Percentiles rank a stretch among this genome's conserved stretches.
phyloP scores from a whole-genome alignment of 1,140 invertebrate species.

The Euborellia annulipes region DNA sequence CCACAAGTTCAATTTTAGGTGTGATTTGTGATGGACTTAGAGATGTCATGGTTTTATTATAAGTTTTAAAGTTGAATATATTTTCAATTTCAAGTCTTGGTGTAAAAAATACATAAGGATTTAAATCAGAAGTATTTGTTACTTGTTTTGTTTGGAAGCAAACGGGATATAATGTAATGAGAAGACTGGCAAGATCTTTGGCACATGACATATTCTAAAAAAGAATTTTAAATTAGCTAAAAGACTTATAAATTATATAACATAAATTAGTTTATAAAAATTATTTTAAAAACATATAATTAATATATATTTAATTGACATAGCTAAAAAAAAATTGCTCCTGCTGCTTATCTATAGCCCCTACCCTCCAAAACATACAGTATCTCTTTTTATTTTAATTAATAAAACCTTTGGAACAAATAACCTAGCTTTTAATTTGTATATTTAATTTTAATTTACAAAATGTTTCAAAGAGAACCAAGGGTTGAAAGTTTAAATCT shows the following conservation, averaged over 20 bases:
- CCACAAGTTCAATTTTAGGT: too few relatives aligned
- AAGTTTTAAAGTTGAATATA: too few relatives aligned
- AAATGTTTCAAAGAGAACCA: too few relatives aligned
- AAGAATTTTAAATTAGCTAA: constrained; percentile 5
- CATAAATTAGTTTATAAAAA: background rate
- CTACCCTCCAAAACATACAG: too few relatives aligned
- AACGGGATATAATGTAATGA: constrained; percentile 42
- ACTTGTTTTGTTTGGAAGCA: constrained; percentile 18
- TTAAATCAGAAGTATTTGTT: background rate
- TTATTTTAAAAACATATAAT: background rate
- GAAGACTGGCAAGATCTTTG: constrained; percentile 38
- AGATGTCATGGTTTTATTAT: too few relatives aligned
- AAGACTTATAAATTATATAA: constrained; percentile 4
- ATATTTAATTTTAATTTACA: too few relatives aligned
- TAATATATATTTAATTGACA: background rate
- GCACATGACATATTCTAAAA: constrained; percentile 36
- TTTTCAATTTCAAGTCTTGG: background rate
- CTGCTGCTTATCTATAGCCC: too few relatives aligned
- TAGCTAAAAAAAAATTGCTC: background rate
- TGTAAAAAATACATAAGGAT: background rate
- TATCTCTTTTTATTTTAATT: too few relatives aligned
- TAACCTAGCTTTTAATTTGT: too few relatives aligned
- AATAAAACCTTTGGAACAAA: too few relatives aligned
- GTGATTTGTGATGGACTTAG: too few relatives aligned
- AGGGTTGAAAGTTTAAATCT: too few relatives aligned